Base-by-base conservation (phyloP, 64 coral and sea anemone genomes). In the Actinia equina region DNA sequence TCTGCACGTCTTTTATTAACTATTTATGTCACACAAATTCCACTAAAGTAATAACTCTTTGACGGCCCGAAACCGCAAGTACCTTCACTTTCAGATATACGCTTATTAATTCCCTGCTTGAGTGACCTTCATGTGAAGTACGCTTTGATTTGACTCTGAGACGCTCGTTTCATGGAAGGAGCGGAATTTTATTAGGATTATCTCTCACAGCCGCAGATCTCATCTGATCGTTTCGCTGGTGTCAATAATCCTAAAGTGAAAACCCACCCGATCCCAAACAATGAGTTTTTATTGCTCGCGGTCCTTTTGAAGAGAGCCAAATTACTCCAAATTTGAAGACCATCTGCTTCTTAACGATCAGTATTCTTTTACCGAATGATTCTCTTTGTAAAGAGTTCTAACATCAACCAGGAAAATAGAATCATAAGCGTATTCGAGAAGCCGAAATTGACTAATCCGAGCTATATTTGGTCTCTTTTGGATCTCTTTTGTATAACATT, bases 241-340 rank as follows among this genome's bases (percentile, higher is more conserved):
- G 69, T 74, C 69, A 74, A 42, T 74, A 25, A 74, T 30, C 41
- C 69, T 74, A 27, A 74, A 74, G 13, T 74, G 69, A 74, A 74
- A 74, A 74, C 69, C 69, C 69, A 74, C 69, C 69, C 69, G 69
- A 74, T 74, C 69, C 69, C 69, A 42, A 41, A 74, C 69, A 74
- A 74, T 74, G 26, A 74, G 23, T 74, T 74, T 42, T 26, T 74
- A 74, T 74, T 74, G 69, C 69, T 74, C 41, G 69, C 69, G 69
- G 69, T 74, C 27, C 69, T 41, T 74, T 74, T 74, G 69, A 74
- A 74, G 69, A 41, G 69, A 8, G 69, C 69, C 69, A 74, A 74
- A 74, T 74, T 74, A 74, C 69, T 74, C 69, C 12, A 74, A 74
- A 74, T 74, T 74, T 30, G 26, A 74, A 74, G 69, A 74, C n/a